A percentile compares a stretch with the other conserved stretches of the same genome.
Conservation (phyloP, 2,113 vertebrate genomes). For the Silurus meridionalis region DNA sequence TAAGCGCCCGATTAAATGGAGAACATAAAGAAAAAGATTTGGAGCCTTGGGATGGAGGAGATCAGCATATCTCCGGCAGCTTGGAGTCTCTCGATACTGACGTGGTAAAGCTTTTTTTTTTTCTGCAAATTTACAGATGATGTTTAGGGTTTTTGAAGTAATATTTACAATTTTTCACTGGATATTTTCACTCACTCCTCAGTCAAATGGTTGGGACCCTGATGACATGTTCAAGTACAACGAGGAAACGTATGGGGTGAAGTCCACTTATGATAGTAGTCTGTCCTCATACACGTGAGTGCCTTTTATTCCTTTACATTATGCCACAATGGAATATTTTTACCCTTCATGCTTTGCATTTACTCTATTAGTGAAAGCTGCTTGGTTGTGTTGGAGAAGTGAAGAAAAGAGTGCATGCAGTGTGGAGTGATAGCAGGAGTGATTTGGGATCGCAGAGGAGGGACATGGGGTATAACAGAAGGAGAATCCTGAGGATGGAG, state of each 20-base stretch:
- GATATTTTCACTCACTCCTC: slow-evolving; percentile 24
- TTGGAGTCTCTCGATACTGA: slow-evolving; percentile 93
- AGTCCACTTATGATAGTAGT: slow-evolving; percentile 98
- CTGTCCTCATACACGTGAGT: slow-evolving; percentile 97
- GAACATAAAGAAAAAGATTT: slow-evolving; percentile 97
- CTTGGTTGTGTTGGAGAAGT: neutral
- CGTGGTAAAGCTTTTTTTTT: slow-evolving; percentile 75
- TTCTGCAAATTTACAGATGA: neutral
- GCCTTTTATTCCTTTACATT: neutral
- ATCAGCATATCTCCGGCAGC: slow-evolving; percentile 81
- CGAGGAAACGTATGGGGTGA: slow-evolving; percentile 96
- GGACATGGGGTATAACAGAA: no score
- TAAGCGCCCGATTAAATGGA: slow-evolving; percentile 90
- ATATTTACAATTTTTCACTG: neutral
- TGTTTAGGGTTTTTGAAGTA: neutral
- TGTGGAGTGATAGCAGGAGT: no score
- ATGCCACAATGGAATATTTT: neutral
- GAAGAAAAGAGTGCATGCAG: no score
- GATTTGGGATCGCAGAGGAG: no score
- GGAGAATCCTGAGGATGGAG: no score
- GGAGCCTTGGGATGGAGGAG: slow-evolving; percentile 97
- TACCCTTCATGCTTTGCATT: neutral
- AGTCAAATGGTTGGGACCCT: slow-evolving; percentile 99
- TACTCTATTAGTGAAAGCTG: neutral
- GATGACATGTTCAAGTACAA: slow-evolving; percentile 99